phyloP scores from a whole-genome alignment of 2,113 vertebrate species.

The Clupea harengus region DNA sequence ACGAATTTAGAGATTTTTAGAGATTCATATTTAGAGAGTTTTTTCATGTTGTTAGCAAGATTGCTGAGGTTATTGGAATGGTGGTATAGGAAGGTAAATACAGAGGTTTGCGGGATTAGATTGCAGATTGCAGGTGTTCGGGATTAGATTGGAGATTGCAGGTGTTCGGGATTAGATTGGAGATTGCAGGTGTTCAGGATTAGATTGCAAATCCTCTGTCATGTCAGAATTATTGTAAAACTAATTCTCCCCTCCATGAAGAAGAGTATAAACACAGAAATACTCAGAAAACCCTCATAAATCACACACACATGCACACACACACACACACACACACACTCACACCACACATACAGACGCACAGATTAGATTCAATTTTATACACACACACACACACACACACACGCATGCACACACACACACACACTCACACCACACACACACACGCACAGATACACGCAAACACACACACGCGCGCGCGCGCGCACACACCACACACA shows the following conservation, averaged over 20 bases:
- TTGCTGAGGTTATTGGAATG: background rate
- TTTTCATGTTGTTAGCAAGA: background rate
- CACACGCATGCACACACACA: constrained; percentile 19
- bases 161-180: background rate
- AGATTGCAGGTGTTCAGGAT: background rate
- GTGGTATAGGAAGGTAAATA: background rate
- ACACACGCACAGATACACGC: constrained; percentile 12
- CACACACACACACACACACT: constrained; percentile 19
- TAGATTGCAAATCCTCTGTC: constrained; percentile 5
- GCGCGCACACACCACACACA: constrained; percentile 19
- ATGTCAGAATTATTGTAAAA: background rate
- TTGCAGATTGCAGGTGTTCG: background rate
- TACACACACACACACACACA: constrained; percentile 21
- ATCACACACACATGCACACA: constrained; percentile 19
- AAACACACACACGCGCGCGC: constrained; percentile 11
- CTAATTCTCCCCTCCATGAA: background rate
- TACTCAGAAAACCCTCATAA: background rate
- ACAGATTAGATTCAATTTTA: too few relatives aligned
- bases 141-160: too few relatives aligned
- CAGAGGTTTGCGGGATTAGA: background rate
- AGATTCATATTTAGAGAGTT: too few relatives aligned
- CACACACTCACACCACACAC: background rate
- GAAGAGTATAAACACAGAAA: background rate
- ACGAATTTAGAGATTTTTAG: too few relatives aligned
- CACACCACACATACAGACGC: constrained; percentile 12